Evolutionary conservation across 1,140 invertebrate genomes (phyloP).

Genomic region (Drosophila sechellia): DNA sequence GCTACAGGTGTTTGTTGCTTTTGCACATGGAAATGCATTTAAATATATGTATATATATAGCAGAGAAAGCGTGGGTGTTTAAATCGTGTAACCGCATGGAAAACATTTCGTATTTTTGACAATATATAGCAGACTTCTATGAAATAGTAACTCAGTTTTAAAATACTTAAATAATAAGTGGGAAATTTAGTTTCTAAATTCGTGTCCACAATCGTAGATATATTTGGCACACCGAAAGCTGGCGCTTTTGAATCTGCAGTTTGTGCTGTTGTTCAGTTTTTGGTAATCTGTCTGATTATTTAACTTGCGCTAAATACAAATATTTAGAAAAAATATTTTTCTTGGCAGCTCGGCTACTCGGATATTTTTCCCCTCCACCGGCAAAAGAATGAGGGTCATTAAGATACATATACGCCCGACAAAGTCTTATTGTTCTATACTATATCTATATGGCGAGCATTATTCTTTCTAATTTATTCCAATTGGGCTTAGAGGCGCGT

Average conservation of each 20-base stretch:
- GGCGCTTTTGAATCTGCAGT: constrained; percentile 31
- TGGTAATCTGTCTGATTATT: constrained; percentile 79
- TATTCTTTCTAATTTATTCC: constrained; percentile 40
- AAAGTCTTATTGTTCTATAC: constrained; percentile 27
- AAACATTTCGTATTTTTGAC: too few species aligned
- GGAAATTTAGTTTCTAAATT: background rate
- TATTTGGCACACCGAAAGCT: constrained; percentile 1
- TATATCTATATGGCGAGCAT: constrained; percentile 27
- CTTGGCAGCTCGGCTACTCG: constrained; percentile 63
- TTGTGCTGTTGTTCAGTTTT: constrained; percentile 68
- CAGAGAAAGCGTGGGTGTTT: background rate
- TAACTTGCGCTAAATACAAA: constrained; percentile 82
- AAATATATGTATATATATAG: background rate
- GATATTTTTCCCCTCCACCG: constrained; percentile 27
- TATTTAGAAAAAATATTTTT: constrained; percentile 82
- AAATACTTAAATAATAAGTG: too few species aligned
- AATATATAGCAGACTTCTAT: too few species aligned
- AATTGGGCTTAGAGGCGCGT: constrained; percentile 27
- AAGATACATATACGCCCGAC: constrained; percentile 41
- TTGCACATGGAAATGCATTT: constrained; percentile 18
- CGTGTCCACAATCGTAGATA: background rate
- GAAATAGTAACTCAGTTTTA: too few species aligned
- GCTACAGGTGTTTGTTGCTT: constrained; percentile 62
- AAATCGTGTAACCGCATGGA: too few species aligned
- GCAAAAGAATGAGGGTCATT: constrained; percentile 72